Percentiles rank a stretch among this genome's conserved stretches.
Conservation (phyloP, 2,888 invertebrate species). For the Melieria crassipennis region DNA sequence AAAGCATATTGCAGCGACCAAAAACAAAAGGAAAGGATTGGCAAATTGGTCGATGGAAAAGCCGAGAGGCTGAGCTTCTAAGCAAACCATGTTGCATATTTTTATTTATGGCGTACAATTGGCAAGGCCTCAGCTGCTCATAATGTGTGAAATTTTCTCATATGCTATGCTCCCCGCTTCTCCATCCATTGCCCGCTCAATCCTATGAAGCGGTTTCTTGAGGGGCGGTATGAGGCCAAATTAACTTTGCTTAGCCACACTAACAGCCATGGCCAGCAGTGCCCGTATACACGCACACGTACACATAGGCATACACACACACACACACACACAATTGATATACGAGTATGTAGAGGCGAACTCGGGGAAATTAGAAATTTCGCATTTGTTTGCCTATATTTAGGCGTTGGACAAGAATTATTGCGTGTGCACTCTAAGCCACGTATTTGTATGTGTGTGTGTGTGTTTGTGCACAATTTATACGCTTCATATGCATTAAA, state of each 20-base stretch:
- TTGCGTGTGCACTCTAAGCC: not conserved
- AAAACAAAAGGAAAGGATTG: not conserved
- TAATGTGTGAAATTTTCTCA: conserved; percentile 38
- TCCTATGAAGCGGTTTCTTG: not conserved
- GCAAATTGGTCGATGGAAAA: not conserved
- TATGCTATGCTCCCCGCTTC: not conserved
- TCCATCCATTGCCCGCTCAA: not conserved
- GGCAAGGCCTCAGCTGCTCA: conserved; percentile 43
- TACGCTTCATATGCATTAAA: conserved; percentile 42
- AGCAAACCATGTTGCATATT: conserved; percentile 33
- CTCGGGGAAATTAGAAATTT: conserved; percentile 23
- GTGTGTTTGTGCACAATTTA: conserved; percentile 40
- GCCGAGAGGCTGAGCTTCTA: not conserved
- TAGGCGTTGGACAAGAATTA: conserved; percentile 21
- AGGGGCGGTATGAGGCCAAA: conserved; percentile 17
- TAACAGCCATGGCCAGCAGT: conserved; percentile 10
- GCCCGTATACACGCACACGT: conserved; percentile 7
- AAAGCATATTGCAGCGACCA: not conserved
- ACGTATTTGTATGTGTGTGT: no score
- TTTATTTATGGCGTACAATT: conserved; percentile 57
- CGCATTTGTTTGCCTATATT: conserved; percentile 31
- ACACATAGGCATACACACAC: conserved; percentile 23
- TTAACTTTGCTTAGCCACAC: conserved; percentile 8
- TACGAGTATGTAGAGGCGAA: not conserved
- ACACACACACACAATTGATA: conserved; percentile 3